Base-by-base conservation (phyloP, 2,113 vertebrate species). In the Rhadina sibilatrix region DNA sequence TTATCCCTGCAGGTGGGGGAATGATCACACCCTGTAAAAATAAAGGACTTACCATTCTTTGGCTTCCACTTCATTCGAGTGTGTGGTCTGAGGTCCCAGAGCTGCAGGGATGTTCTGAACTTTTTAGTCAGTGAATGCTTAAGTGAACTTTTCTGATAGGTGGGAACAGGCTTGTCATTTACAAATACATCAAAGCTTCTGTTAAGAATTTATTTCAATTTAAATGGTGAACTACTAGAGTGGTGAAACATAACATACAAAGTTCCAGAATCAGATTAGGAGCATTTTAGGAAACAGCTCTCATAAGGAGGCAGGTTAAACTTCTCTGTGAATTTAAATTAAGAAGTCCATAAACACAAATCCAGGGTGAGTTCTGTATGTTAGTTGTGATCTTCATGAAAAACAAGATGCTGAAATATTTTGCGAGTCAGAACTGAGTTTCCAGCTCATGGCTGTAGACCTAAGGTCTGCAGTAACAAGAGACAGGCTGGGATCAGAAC, bases 21-120 rank as follows among this genome's bases (percentile, higher is more conserved):
- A 76, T 2, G 15, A 95, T 69, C 95, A 92, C 88, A 89, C 94
- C 89, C 94, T 94, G 46, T 82, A 79, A 92, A 97, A 92, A 95
- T 90, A 96, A 96, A 42, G 78, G 33, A 22, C 22, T 90, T 90
- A n/a, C 30, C 57, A 38, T 96, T 93, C 70, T 72, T 96, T 96
- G 94, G 91, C 93, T 89, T 90, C 77, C n/a, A 79, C 24, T 46
- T 69, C 64, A 69, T 25, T 44, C 0, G 5, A 87, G 80, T 96
- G 96, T 96, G 95, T 96, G 96, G 94, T 94, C 96, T 88, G 72
- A 88, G 68, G 69, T 90, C 80, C 76, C 93, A 89, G 57, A 93
- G 87, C 78, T 90, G 60, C 90, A 76, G 61, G 83, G 44, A 68
- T 93, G 92, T 83, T 93, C 89, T 93, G 85, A 90, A 91, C 80